Evolutionary conservation across 1,140 invertebrate species (phyloP).

Genomic region (Lycorma delicatula): DNA sequence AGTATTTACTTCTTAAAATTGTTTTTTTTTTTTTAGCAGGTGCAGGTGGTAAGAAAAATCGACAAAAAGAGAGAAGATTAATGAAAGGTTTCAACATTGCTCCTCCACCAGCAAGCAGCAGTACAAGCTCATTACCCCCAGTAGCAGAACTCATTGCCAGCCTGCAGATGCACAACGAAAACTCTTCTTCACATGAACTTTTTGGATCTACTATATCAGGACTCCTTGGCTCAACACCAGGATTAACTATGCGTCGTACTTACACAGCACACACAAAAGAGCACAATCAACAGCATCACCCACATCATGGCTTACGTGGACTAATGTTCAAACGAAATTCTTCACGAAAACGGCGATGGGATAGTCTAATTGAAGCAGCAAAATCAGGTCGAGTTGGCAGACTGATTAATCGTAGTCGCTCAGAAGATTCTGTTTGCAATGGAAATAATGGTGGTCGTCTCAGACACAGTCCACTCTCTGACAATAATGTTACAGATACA

Average conservation of each 20-base stretch:
- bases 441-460: slow-evolving; percentile 22
- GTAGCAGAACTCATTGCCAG: slow-evolving; percentile 67
- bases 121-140: slow-evolving; percentile 40
- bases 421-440: slow-evolving; percentile 76
- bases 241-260: slow-evolving; percentile 14
- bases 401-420: slow-evolving; percentile 61
- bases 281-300: slow-evolving; percentile 4
- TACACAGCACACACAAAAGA: slow-evolving; percentile 13
- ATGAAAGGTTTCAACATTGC: slow-evolving; percentile 93
- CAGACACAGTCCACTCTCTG: slow-evolving; percentile 29
- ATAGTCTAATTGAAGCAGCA: slow-evolving; percentile 77
- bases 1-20: too few species aligned
- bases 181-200: slow-evolving; percentile 36
- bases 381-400: slow-evolving; percentile 63
- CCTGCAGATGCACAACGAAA: slow-evolving; percentile 40
- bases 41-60: slow-evolving; percentile 84
- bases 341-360: slow-evolving; percentile 45
- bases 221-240: slow-evolving; percentile 32
- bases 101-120: slow-evolving; percentile 42
- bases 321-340: slow-evolving; percentile 22
- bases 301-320: slow-evolving; percentile 14
- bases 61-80: slow-evolving; percentile 80
- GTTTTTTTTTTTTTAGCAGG: slow-evolving; percentile 45
- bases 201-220: slow-evolving; percentile 40
- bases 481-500: slow-evolving; percentile 36